Conservation (phyloP, 2,797 vertebrate genomes). For the Delichon dasypus region DNA sequence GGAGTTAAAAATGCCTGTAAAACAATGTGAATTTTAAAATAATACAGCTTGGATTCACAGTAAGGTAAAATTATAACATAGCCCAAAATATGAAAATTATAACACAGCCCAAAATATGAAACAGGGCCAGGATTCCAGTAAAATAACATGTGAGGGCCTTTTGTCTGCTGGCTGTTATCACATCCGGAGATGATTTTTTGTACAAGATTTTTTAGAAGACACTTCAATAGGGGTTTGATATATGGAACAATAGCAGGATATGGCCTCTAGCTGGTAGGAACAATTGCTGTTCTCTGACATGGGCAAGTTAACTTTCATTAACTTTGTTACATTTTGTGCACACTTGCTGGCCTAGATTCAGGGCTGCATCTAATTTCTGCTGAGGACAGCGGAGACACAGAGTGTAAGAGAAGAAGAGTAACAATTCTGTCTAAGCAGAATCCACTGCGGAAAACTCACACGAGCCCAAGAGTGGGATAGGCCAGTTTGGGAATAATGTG, state of each 20-base stretch:
- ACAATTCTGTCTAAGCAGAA: not conserved
- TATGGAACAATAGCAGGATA: conserved; percentile 61
- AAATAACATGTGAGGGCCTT: conserved; percentile 23
- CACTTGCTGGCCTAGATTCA: conserved; percentile 50
- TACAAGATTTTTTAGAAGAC: conserved; percentile 29
- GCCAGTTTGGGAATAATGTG: not conserved
- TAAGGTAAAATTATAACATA: not conserved
- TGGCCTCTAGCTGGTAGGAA: conserved; percentile 48
- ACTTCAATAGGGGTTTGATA: conserved; percentile 35
- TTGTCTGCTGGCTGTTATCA: conserved; percentile 52
- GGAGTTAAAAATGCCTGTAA: not conserved
- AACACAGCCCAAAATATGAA: not conserved
- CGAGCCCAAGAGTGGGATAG: not conserved
- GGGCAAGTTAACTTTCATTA: conserved; percentile 55
- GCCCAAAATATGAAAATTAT: conserved; percentile 1
- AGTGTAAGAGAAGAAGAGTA: not conserved
- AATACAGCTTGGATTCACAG: not conserved
- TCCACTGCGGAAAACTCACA: not conserved
- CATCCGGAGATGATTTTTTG: conserved; percentile 41
- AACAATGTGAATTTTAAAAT: conserved; percentile 34
- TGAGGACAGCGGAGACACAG: not conserved
- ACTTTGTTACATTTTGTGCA: conserved; percentile 40
- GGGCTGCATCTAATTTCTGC: conserved; percentile 40
- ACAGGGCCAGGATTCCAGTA: conserved; percentile 23
- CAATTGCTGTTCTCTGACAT: conserved; percentile 32